These are phyloP conservation scores for Buphagus erythrorhynchus DNA, from an alignment of 2,797 vertebrate genomes.

Conservation along the genomic window DNA sequence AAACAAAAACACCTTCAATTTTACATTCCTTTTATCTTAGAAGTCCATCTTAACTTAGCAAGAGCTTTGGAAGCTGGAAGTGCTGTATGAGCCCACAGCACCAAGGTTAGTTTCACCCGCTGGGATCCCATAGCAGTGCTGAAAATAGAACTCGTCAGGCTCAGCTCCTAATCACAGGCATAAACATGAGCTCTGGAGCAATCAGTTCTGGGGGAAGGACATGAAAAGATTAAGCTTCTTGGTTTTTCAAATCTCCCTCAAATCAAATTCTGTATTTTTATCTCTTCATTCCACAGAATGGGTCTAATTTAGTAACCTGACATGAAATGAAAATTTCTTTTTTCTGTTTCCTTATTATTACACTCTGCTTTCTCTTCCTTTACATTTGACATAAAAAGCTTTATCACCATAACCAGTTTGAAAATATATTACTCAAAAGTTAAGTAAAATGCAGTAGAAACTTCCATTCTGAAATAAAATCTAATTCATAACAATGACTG, in stretches of 20 bases:
- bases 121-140: neutral
- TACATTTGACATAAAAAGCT: neutral
- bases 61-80: neutral
- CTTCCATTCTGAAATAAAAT: neutral
- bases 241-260: neutral
- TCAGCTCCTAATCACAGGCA: neutral
- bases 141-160: constrained; percentile 29
- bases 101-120: neutral
- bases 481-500: neutral
- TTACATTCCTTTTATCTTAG: neutral
- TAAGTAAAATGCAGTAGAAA: neutral
- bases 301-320: neutral
- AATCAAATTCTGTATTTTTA: constrained; percentile 15
- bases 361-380: neutral
- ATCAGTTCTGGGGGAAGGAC: constrained; percentile 3
- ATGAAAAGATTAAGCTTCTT: neutral
- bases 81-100: neutral
- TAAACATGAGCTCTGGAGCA: constrained; percentile 17
- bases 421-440: neutral
- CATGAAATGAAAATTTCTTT: neutral
- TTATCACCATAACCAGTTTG: neutral
- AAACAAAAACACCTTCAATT: neutral
- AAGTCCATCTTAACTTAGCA: neutral
- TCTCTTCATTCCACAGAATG: neutral
- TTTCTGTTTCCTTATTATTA: neutral